phyloP scores from a whole-genome alignment of 2,888 invertebrate species.

The Subacronicta megacephala region DNA sequence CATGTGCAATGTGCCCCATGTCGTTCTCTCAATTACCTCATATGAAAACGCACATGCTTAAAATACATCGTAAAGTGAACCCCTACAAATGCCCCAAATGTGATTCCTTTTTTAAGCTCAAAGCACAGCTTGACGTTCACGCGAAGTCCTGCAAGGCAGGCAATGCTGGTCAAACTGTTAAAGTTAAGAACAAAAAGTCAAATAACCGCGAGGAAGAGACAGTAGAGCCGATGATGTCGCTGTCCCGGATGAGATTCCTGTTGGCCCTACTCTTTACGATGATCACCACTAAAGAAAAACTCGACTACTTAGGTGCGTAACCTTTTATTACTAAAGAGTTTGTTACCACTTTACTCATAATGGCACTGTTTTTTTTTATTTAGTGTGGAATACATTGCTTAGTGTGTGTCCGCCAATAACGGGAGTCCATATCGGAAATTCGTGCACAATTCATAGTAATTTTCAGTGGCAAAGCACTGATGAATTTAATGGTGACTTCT shows the following conservation, averaged over 20 bases:
- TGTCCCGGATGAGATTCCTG: slow-evolving; percentile 94
- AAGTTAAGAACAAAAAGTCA: slow-evolving; percentile 24
- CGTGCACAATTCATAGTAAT: slow-evolving; percentile 65
- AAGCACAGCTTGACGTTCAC: slow-evolving; percentile 92
- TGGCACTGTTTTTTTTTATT: slow-evolving; percentile 78
- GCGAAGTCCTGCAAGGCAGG: slow-evolving; percentile 83
- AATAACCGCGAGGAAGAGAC: slow-evolving; percentile 32
- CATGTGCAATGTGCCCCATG: slow-evolving; percentile 91
- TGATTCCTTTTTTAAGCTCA: slow-evolving; percentile 93
- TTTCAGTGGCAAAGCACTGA: slow-evolving; percentile 43
- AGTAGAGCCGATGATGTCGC: slow-evolving; percentile 89
- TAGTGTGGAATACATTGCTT: slow-evolving; percentile 82
- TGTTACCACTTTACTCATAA: slow-evolving; percentile 69
- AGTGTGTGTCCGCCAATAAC: slow-evolving; percentile 84
- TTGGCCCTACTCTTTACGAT: slow-evolving; percentile 95
- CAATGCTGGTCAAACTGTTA: slow-evolving; percentile 43
- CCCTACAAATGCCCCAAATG: slow-evolving; percentile 94
- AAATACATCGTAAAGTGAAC: slow-evolving; percentile 94
- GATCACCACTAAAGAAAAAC: slow-evolving; percentile 94
- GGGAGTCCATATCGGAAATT: slow-evolving; percentile 65
- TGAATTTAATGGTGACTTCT: slow-evolving; percentile 36
- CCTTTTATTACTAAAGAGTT: slow-evolving; percentile 56
- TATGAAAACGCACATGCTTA: slow-evolving; percentile 96
- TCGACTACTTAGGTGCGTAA: slow-evolving; percentile 94
- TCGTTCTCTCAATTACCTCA: slow-evolving; percentile 95